Evolutionary conservation across 2,888 invertebrate genomes (phyloP).

Genomic region (Polydrusus pterygomalis): DNA sequence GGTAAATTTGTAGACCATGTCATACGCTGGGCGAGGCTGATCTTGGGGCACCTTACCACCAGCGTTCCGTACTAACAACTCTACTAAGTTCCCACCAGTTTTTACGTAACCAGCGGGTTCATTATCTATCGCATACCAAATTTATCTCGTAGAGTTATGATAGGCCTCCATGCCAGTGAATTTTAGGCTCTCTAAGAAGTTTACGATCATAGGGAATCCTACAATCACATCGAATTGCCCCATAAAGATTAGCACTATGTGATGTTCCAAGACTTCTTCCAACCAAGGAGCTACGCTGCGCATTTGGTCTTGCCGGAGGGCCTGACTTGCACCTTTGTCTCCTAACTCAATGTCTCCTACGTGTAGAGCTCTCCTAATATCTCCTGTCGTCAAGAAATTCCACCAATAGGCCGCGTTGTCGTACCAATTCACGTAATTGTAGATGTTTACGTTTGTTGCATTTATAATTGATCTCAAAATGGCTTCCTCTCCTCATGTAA

Average conservation of each 20-base stretch:
- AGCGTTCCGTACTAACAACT: conserved; percentile 82
- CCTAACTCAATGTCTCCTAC: conserved; percentile 40
- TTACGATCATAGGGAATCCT: conserved; percentile 86
- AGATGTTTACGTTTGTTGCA: too few species aligned
- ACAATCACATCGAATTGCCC: conserved; percentile 92
- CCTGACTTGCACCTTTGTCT: conserved; percentile 25
- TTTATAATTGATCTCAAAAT: too few species aligned
- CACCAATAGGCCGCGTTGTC: conserved; percentile 10
- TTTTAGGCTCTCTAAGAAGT: conserved; percentile 80
- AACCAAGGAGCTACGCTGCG: conserved; percentile 36
- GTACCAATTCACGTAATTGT: too few species aligned
- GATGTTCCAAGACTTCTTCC: conserved; percentile 77
- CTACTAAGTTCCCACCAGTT: conserved; percentile 78
- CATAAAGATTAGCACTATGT: conserved; percentile 85
- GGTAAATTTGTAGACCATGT: conserved; percentile 74
- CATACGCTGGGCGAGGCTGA: conserved; percentile 82
- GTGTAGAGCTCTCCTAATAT: conserved; percentile 32
- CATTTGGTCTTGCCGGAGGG: conserved; percentile 24
- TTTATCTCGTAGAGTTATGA: conserved; percentile 76
- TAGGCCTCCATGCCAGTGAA: conserved; percentile 79
- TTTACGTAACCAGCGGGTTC: conserved; percentile 83
- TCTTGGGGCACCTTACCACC: conserved; percentile 87
- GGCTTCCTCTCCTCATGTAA: too few species aligned
- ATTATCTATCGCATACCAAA: conserved; percentile 78
- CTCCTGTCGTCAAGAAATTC: conserved; percentile 23